Conservation (phyloP, 2,888 invertebrate species). For the Sclerodermus sp. region DNA sequence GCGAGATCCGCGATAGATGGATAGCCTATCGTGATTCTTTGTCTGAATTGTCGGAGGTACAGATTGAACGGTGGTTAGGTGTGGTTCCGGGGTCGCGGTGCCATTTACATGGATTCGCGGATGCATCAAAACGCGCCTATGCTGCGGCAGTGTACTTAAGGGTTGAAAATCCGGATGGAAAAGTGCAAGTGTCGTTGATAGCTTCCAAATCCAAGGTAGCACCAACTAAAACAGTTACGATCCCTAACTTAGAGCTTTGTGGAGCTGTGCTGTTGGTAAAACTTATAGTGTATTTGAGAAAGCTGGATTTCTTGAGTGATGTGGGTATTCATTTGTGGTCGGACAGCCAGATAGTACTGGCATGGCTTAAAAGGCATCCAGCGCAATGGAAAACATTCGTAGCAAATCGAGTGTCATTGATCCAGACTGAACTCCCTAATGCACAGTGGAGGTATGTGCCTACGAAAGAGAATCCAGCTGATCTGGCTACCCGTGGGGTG, state of each 20-base stretch:
- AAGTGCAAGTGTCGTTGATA: not conserved
- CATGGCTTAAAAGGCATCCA: slow-evolving; percentile 10
- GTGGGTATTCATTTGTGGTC: slow-evolving; percentile 5
- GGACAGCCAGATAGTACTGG: slow-evolving; percentile 11
- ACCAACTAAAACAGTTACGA: not conserved
- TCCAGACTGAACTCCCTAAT: not conserved
- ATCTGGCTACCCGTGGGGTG: slow-evolving; percentile 8
- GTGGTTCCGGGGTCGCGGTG: no score
- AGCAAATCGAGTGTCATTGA: slow-evolving; percentile 8
- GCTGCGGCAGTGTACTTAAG: not conserved
- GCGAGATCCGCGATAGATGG: no score
- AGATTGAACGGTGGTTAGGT: no score
- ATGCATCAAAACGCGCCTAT: not conserved
- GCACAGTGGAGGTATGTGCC: slow-evolving; percentile 4
- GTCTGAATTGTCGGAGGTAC: no score
- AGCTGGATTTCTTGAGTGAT: not conserved
- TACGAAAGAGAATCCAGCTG: slow-evolving; percentile 9
- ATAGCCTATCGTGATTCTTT: no score
- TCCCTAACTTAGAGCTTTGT: slow-evolving; percentile 9
- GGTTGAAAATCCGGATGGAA: not conserved
- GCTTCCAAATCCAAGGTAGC: not conserved
- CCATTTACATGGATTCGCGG: not conserved
- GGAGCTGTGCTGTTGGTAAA: slow-evolving; percentile 3
- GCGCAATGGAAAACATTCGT: slow-evolving; percentile 7
- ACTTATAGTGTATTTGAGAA: not conserved